Base-by-base conservation (phyloP, 1,140 invertebrate genomes). In the Heliconius hermathena region DNA sequence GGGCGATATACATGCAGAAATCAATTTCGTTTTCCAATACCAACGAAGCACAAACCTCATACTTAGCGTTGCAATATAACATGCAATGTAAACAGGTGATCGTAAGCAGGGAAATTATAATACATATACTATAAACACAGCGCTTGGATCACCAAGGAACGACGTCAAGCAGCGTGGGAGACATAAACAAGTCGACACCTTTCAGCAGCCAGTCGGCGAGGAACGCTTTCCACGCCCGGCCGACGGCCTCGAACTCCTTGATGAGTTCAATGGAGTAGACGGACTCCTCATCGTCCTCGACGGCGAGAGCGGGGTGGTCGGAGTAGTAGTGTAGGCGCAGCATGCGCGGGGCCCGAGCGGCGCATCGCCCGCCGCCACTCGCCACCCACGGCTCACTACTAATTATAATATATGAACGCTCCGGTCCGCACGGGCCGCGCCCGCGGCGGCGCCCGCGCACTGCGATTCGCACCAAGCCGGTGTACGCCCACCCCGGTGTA, bases 251-350 rank as follows among this genome's bases (percentile, higher is more conserved):
- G 92, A 98, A 98, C 91, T 98, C 97, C 94, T 97, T 97, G 93
- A 98, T 98, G 86, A 97, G 96, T 90, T 97, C 97, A 86, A 97
- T 95, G 38, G 96, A 96, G 93, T 98, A 97, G 84, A 97, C 96
- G 83, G 89, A 89, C 78, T 96, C 95, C 75, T 96, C 95, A 89
- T 96, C 96, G 83, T 90, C 89, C 88, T 85, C 91, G 87, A 86
- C 95, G 94, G 95, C 94, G 90, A 97, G 92, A 90, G 95, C 95
- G 88, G 96, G 95, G 94, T 96, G 95, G 94, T 97, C 97, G 79
- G 97, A 97, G 90, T 96, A 98, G 94, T 97, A 97, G 90, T 97
- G 97, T 92, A 98, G 93, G 89, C 96, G 96, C 95, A 98, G 95
- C 97, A 97, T 97, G 90, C 92, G 87, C 87, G 78, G 85, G 79